phyloP scores from a whole-genome alignment of 1,140 invertebrate species.

The Leptoteleia sp. region DNA sequence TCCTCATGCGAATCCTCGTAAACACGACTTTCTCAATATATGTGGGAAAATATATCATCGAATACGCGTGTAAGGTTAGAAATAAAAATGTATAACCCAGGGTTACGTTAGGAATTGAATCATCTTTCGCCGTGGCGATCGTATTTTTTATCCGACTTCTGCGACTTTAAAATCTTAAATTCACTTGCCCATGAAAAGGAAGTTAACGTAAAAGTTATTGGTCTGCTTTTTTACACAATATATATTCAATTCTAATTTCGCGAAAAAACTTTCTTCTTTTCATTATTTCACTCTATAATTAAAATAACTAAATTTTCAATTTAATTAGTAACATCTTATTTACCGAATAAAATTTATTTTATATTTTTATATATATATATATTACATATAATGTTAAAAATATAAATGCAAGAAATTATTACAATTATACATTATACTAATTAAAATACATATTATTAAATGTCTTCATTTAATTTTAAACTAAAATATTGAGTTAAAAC shows the following conservation, averaged over 20 bases:
- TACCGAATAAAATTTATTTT: too few relatives aligned
- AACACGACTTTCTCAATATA: conserved; percentile 18
- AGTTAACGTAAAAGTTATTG: conserved; percentile 8
- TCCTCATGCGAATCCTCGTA: conserved; percentile 20
- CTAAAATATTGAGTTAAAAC: too few relatives aligned
- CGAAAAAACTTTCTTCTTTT: too few relatives aligned
- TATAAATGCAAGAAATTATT: too few relatives aligned
- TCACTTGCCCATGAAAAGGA: conserved; percentile 10
- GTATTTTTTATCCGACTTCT: conserved; percentile 22
- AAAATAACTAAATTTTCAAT: too few relatives aligned
- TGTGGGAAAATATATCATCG: conserved; percentile 15
- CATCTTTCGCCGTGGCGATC: conserved; percentile 4
- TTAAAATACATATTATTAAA: too few relatives aligned
- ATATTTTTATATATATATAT: too few relatives aligned
- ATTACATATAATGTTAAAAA: too few relatives aligned
- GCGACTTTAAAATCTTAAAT: conserved; percentile 5
- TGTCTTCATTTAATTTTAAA: too few relatives aligned
- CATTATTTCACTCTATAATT: too few relatives aligned
- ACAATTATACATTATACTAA: too few relatives aligned
- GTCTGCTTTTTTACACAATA: not conserved
- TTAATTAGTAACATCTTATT: too few relatives aligned
- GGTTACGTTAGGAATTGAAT: conserved; percentile 9
- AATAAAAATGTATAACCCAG: conserved; percentile 28
- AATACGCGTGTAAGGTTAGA: conserved; percentile 14
- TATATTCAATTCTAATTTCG: not conserved